These are phyloP conservation scores for Hylaea fasciaria DNA, from an alignment of 2,888 invertebrate species.

Conservation along the genomic window DNA sequence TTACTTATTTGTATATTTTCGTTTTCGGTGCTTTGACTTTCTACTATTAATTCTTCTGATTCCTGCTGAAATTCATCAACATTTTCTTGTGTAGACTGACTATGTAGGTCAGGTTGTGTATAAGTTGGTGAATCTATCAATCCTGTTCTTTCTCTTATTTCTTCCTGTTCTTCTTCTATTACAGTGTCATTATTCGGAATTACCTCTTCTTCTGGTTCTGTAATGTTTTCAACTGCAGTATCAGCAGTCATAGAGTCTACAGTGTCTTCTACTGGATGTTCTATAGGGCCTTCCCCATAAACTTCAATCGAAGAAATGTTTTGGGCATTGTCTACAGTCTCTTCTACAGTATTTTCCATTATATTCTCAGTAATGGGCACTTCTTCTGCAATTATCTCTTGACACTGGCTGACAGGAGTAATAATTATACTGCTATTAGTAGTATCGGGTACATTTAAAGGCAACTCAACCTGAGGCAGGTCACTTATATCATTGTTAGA, in stretches of 20 bases:
- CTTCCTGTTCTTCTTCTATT: too few relatives aligned
- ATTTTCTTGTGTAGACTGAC: conserved; percentile 14
- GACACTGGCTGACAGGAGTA: conserved; percentile 9
- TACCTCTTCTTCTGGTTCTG: conserved; percentile 25
- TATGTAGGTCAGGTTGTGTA: conserved; percentile 37
- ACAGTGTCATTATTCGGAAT: conserved; percentile 14
- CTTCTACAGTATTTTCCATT: conserved; percentile 6
- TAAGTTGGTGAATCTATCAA: conserved; percentile 42
- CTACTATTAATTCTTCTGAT: conserved; percentile 23
- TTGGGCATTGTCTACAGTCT: conserved; percentile 7
- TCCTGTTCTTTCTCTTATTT: too few relatives aligned
- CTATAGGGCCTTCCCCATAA: conserved; percentile 21
- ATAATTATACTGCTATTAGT: conserved; percentile 11
- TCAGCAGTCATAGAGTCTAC: conserved; percentile 17
- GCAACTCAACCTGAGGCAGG: conserved; percentile 56
- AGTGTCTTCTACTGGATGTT: conserved; percentile 29
- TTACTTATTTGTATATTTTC: conserved; percentile 12
- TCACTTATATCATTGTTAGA: conserved; percentile 46
- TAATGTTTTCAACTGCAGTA: conserved; percentile 25
- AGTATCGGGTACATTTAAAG: conserved; percentile 40
- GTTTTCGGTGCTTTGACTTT: conserved; percentile 7
- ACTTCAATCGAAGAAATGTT: conserved; percentile 10
- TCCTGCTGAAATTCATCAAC: conserved; percentile 12
- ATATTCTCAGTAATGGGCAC: conserved; percentile 5
- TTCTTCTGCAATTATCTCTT: conserved; percentile 19